Conservation (phyloP, 2,888 invertebrate genomes). For the Arge pagana region DNA sequence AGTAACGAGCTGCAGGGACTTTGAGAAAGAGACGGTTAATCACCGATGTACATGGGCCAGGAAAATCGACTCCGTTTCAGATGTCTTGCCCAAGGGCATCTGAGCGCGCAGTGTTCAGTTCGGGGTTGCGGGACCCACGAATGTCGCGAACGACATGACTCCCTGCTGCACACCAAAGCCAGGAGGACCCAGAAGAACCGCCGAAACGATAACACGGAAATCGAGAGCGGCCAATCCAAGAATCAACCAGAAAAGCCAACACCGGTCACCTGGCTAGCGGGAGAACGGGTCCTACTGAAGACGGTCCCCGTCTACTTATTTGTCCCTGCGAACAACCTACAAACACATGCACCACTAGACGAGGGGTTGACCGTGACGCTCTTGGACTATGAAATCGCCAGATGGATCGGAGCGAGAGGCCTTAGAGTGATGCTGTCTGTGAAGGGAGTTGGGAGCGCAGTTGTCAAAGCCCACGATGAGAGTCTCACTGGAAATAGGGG, state of each 20-base stretch:
- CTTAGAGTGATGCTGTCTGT: neutral
- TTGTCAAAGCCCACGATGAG: neutral
- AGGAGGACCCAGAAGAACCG: too few species aligned
- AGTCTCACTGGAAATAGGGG: neutral
- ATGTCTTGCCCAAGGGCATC: neutral
- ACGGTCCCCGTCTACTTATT: conserved; percentile 12
- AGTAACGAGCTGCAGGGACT: neutral
- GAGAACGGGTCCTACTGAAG: conserved; percentile 14
- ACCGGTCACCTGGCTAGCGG: neutral
- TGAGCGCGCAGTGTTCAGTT: neutral
- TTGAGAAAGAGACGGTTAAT: neutral
- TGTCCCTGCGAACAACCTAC: neutral
- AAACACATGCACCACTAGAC: conserved; percentile 23
- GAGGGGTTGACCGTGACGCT: conserved; percentile 26
- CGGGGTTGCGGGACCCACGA: neutral
- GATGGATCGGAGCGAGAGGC: conserved; percentile 11
- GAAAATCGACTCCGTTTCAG: conserved; percentile 8
- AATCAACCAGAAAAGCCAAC: too few species aligned
- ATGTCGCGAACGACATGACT: neutral
- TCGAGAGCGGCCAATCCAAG: too few species aligned
- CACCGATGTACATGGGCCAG: neutral
- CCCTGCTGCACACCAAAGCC: neutral
- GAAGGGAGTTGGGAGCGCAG: neutral
- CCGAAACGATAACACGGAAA: too few species aligned
- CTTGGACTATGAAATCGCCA: conserved; percentile 18